These are phyloP conservation scores for Andrena cerasifolii DNA, from an alignment of 1,140 invertebrate species.

Conservation along the genomic window DNA sequence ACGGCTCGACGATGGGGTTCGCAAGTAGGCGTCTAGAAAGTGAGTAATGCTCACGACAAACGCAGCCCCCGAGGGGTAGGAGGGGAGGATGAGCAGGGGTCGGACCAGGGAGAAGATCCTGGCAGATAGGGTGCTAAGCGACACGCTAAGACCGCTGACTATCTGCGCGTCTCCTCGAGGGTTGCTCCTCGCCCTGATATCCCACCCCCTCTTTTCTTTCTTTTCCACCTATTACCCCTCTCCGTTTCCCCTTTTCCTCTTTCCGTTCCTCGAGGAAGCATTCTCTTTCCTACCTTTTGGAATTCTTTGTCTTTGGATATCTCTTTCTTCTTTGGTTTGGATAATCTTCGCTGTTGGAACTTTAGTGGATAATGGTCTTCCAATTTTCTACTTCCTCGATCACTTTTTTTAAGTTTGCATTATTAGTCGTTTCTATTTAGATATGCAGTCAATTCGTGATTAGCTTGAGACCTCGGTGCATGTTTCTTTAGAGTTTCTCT, in stretches of 20 bases:
- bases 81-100: slow-evolving; percentile 56
- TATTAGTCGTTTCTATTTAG: too few species aligned
- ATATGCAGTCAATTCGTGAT: too few species aligned
- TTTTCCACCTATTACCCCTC: slow-evolving; percentile 27
- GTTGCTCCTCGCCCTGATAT: slow-evolving; percentile 53
- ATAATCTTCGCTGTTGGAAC: too few species aligned
- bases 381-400: too few species aligned
- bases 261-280: not conserved
- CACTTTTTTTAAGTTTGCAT: too few species aligned
- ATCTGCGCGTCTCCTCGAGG: slow-evolving; percentile 67
- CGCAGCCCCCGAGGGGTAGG: slow-evolving; percentile 77
- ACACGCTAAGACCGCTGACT: slow-evolving; percentile 79
- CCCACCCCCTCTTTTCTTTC: slow-evolving; percentile 50
- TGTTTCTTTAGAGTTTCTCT: not conserved
- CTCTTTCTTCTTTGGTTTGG: not conserved
- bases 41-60: slow-evolving; percentile 83
- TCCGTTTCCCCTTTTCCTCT: not conserved
- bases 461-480: too few species aligned
- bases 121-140: slow-evolving; percentile 82
- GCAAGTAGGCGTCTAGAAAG: slow-evolving; percentile 80
- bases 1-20: slow-evolving; percentile 66
- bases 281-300: not conserved
- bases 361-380: too few species aligned
- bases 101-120: slow-evolving; percentile 75
- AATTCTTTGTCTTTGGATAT: too few species aligned